Conservation (phyloP, 2,113 vertebrate genomes). For the Cnemophilus loriae region DNA sequence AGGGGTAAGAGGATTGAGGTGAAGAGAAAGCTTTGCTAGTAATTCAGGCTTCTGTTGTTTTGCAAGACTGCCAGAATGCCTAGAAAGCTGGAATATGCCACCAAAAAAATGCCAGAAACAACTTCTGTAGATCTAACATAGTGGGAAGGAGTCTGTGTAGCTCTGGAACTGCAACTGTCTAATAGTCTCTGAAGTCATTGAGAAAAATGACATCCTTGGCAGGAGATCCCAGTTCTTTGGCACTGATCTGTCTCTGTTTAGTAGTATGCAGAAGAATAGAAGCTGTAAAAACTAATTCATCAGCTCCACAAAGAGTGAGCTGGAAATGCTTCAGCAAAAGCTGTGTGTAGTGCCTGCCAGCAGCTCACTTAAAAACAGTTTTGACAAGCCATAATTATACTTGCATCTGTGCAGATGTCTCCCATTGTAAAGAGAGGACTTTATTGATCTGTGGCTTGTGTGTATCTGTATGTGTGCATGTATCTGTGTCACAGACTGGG, state of each 20-base stretch:
- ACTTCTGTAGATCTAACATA: background rate
- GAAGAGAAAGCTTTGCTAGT: background rate
- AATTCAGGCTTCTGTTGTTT: background rate
- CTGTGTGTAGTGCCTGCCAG: background rate
- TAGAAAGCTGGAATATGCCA: background rate
- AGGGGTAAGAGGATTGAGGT: background rate
- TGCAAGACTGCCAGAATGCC: background rate
- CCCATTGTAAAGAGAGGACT: background rate
- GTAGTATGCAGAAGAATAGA: background rate
- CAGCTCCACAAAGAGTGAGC: background rate
- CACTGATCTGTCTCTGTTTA: background rate
- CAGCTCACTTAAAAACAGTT: slow-evolving; percentile 12
- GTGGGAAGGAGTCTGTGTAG: background rate
- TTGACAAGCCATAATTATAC: slow-evolving; percentile 15
- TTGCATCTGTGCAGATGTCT: slow-evolving; percentile 7
- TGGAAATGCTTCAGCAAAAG: background rate
- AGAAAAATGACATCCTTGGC: slow-evolving; percentile 21
- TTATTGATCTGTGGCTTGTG: background rate
- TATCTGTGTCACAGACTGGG: background rate
- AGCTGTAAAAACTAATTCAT: slow-evolving; percentile 18
- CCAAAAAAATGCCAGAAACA: background rate
- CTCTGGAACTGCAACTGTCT: background rate
- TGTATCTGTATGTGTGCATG: background rate
- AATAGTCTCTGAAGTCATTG: background rate
- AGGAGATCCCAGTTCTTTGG: background rate